phyloP scores from a whole-genome alignment of 2,113 vertebrate genomes.

The Cyrtonyx montezumae region DNA sequence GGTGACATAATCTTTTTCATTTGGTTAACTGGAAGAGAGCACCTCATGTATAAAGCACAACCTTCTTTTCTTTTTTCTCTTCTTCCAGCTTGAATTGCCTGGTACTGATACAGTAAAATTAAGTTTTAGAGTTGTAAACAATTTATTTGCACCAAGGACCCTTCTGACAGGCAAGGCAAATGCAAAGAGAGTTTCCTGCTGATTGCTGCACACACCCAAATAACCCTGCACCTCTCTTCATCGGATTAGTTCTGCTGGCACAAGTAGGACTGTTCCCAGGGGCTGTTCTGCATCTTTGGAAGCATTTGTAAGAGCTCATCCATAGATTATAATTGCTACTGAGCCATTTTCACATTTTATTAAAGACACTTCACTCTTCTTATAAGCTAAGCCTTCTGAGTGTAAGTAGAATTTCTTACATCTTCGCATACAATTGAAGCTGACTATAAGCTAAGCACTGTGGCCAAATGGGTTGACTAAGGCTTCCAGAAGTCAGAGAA shows the following conservation, averaged over 20 bases:
- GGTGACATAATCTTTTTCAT: neutral
- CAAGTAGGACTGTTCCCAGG: neutral
- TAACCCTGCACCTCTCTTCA: neutral
- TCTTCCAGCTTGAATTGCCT: neutral
- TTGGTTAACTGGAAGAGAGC: slow-evolving; percentile 6
- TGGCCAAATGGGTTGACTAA: neutral
- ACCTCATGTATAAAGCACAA: neutral
- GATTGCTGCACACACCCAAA: rapidly evolving
- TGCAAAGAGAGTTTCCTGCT: neutral
- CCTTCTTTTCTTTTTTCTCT: neutral
- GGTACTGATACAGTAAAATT: neutral
- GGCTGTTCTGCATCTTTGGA: neutral
- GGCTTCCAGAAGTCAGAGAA: neutral
- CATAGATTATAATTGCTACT: neutral
- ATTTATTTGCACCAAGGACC: neutral
- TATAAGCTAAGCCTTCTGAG: neutral
- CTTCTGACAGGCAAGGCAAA: neutral
- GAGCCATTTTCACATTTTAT: neutral
- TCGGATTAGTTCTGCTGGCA: neutral
- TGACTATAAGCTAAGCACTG: neutral
- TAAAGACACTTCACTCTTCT: neutral
- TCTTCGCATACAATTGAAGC: neutral
- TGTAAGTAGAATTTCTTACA: neutral
- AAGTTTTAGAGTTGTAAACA: neutral
- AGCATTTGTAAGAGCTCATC: neutral